phyloP scores from a whole-genome alignment of 53 echinoderm and acorn worm genomes.

The Patiria pectinifera region DNA sequence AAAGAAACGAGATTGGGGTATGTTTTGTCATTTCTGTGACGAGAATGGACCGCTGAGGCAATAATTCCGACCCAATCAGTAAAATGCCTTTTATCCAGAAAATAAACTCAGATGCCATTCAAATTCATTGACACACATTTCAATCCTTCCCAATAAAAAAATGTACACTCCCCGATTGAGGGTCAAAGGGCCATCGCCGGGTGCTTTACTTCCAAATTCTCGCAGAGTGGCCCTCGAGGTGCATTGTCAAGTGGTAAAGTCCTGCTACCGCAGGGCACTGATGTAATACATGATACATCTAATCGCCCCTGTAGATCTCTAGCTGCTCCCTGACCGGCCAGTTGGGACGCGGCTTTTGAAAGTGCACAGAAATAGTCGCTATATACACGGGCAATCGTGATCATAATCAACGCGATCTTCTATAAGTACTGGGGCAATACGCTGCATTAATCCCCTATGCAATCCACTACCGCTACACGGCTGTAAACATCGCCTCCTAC shows the following conservation, averaged over 20 bases:
- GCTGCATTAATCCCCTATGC: neutral
- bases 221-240: neutral
- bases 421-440: neutral
- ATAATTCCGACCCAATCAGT: too few species aligned
- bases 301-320: neutral
- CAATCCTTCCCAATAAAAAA: neutral
- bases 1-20: too few species aligned
- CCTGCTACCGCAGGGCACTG: neutral
- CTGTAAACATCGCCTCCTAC: neutral
- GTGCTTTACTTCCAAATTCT: neutral
- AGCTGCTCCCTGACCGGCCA: neutral
- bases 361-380: neutral
- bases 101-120: too few species aligned
- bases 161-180: neutral
- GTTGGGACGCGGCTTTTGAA: neutral
- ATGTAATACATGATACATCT: neutral
- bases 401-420: neutral
- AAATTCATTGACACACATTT: too few species aligned
- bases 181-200: neutral
- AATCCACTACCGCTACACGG: neutral
- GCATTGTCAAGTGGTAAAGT: neutral
- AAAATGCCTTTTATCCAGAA: too few species aligned
- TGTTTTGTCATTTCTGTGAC: too few species aligned
- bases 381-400: neutral
- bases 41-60: too few species aligned